phyloP scores from a whole-genome alignment of 2,797 vertebrate species.

The Anabas testudineus region DNA sequence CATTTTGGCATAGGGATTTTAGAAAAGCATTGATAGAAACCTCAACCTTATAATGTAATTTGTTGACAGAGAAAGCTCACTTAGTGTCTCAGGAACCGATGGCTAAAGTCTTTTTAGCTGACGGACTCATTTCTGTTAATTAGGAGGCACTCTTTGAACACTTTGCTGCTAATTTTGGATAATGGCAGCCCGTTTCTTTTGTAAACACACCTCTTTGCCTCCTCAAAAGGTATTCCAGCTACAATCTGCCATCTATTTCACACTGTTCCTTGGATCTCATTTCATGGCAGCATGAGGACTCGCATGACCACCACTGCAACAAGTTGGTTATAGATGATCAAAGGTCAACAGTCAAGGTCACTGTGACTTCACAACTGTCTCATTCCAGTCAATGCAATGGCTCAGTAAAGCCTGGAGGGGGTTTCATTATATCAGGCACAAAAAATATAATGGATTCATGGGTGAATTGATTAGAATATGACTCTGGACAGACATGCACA shows the following conservation, averaged over 20 bases:
- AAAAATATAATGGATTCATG: too few species aligned
- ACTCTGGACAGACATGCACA: too few species aligned
- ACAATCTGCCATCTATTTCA: conserved; percentile 1
- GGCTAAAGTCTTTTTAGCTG: conserved; percentile 40
- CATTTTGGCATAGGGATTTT: conserved; percentile 8
- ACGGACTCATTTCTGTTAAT: conserved; percentile 46
- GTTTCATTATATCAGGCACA: too few species aligned
- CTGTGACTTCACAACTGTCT: too few species aligned
- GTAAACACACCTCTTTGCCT: conserved; percentile 35
- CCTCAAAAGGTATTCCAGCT: conserved; percentile 13
- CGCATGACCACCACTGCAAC: not conserved
- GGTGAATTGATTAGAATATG: too few species aligned
- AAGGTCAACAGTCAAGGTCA: too few species aligned
- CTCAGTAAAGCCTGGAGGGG: too few species aligned
- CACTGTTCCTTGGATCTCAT: not conserved
- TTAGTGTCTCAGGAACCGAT: conserved; percentile 47
- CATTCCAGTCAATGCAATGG: too few species aligned
- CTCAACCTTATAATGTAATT: conserved; percentile 23
- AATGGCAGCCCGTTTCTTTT: conserved; percentile 37
- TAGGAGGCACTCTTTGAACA: conserved; percentile 47
- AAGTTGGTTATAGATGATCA: not conserved
- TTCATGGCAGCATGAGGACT: not conserved
- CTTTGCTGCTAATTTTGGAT: conserved; percentile 50
- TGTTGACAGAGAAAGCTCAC: conserved; percentile 37
- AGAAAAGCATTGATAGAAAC: conserved; percentile 17